These are phyloP conservation scores for Steinernema hermaphroditum DNA, from an alignment of 2,888 invertebrate species.

Conservation along the genomic window DNA sequence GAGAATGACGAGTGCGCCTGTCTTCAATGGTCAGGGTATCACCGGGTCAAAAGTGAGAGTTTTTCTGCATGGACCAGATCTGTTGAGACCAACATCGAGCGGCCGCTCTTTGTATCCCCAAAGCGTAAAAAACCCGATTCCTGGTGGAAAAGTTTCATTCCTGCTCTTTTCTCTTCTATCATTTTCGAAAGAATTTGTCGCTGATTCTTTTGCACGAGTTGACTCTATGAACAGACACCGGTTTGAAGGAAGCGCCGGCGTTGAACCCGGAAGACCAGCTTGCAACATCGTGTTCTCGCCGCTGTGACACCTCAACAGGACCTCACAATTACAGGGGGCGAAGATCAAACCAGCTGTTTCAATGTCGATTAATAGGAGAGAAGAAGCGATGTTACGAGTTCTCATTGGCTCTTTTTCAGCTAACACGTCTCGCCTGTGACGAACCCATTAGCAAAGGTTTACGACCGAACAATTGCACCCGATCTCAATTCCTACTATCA, in stretches of 20 bases:
- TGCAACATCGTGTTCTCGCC: no score
- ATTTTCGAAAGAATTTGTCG: no score
- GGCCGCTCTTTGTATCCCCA: no score
- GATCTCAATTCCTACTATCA: background rate
- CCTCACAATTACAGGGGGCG: background rate
- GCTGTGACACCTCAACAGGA: no score
- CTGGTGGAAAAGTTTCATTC: no score
- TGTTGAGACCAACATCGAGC: no score
- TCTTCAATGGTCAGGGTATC: background rate
- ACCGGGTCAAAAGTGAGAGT: conserved; percentile 25
- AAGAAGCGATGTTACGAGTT: background rate
- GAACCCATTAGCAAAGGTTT: conserved; percentile 20
- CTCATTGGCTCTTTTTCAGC: background rate
- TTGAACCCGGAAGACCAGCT: no score
- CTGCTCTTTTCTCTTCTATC: no score
- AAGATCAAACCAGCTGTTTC: conserved; percentile 8
- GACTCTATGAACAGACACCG: no score
- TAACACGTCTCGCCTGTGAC: background rate
- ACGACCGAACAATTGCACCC: background rate
- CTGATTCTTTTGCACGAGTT: no score
- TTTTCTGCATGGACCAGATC: background rate
- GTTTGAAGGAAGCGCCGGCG: no score
- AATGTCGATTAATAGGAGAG: background rate
- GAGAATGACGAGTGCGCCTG: background rate
- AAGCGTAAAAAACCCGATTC: no score